Evolutionary conservation across 2,888 invertebrate genomes (phyloP).

Genomic region (Epinotia nisella): DNA sequence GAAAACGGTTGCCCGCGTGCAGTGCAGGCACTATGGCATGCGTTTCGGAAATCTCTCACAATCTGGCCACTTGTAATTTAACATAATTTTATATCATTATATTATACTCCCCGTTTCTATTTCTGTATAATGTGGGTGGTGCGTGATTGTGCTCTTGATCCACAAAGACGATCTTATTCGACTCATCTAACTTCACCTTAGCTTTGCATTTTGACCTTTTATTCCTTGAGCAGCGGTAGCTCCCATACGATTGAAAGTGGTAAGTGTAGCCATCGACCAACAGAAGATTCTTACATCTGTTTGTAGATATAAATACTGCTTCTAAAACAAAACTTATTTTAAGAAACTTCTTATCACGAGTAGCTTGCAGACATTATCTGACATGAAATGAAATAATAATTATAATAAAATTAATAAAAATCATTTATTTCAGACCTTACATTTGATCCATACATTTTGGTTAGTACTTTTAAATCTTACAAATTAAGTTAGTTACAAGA

Average conservation of each 20-base stretch:
- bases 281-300: neutral
- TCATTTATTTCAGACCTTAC: no score
- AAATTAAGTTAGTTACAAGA: no score
- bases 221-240: neutral
- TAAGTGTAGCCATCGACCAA: neutral
- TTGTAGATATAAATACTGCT: conserved; percentile 9
- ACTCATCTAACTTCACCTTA: neutral
- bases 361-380: no score
- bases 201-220: neutral
- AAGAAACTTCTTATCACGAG: neutral
- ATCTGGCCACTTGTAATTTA: no score
- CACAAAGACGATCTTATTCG: neutral
- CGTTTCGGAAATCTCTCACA: no score
- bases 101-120: neutral
- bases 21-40: no score
- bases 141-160: neutral
- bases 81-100: neutral
- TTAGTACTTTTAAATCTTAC: no score
- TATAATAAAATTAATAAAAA: no score
- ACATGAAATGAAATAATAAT: no score
- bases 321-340: neutral
- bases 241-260: neutral
- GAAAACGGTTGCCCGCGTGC: no score
- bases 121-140: neutral
- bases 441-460: no score